Base-by-base conservation (phyloP, 2,113 vertebrate species). In the Pituophis catenifer region DNA sequence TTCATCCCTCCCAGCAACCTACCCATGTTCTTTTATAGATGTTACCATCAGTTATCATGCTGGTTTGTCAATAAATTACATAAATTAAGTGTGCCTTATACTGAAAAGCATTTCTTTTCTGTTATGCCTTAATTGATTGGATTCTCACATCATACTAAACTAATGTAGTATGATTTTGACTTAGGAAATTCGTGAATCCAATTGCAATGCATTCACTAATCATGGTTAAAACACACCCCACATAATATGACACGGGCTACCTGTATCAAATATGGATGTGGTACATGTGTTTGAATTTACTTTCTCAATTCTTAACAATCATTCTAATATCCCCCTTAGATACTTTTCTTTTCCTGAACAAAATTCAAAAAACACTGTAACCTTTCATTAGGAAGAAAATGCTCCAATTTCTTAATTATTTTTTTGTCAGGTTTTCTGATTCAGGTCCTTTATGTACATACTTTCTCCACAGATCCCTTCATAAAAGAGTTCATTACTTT, bases 391-490 rank as follows among this genome's bases (percentile, higher is more conserved):
- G 26, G 75, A 53, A 24, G 65, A 75, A 89, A 53, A 44, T 29
- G n/a, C 50, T 57, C 21, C 13, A 26, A 48, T 10, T 44, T 50
- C 52, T 89, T 57, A 44, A 86, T 44, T 48, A 57, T 57, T 92
- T 88, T 88, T 48, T 89, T 44, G 86, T 86, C 94, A 33, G 52
- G 89, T n/a, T 93, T 95, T 96, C 91, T 94, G 94, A 93, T 96
- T 95, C 94, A 95, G 94, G 81, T 93, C 55, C 92, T 95, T 95
- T 96, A 95, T 95, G 94, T 44, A 93, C 12, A 0, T 91, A 44
- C 95, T 95, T 95, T 95, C 95, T 95, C 94, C 92, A 96, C 48
- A 95, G 48, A 54, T 97, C 97, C 96, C 70, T 97, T 95, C 94
- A 92, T 94, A 93, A 8, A 89, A 85, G 8, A 96, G 95, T 96